Evolutionary conservation across 2,888 invertebrate genomes (phyloP).

Genomic region (Balanococcus diminutus): DNA sequence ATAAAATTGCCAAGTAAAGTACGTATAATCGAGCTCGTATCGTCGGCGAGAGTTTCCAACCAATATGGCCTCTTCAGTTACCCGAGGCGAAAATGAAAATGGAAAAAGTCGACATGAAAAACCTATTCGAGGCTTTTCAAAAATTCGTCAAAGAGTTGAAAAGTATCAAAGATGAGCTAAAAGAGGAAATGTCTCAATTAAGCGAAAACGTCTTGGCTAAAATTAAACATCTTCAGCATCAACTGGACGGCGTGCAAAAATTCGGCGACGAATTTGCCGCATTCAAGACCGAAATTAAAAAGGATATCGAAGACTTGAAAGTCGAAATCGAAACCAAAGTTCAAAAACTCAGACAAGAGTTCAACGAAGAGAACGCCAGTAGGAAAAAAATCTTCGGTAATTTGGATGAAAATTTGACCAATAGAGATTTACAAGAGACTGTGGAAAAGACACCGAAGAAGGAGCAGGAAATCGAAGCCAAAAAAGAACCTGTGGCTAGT

Average conservation of each 20-base stretch:
- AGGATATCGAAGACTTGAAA: not conserved
- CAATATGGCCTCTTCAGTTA: not conserved
- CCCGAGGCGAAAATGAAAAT: no score
- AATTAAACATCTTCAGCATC: not conserved
- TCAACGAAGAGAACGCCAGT: not conserved
- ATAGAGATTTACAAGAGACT: not conserved
- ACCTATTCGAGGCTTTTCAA: not conserved
- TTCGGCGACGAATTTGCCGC: not conserved
- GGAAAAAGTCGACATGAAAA: not conserved
- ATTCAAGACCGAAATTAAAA: not conserved
- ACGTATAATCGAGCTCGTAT: no score
- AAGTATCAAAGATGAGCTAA: not conserved
- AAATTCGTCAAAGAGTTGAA: not conserved
- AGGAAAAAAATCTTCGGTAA: not conserved
- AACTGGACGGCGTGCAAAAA: not conserved
- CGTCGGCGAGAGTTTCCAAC: no score
- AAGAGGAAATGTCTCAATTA: not conserved
- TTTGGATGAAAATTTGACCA: not conserved
- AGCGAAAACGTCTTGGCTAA: not conserved
- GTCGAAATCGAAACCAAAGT: not conserved
- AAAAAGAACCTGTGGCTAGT: not conserved
- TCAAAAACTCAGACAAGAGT: not conserved
- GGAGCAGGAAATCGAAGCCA: not conserved
- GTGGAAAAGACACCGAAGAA: not conserved
- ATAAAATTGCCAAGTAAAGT: not conserved